Percentiles rank a stretch among this genome's conserved stretches.
phyloP scores from a whole-genome alignment of 2,888 invertebrate species.

The Drosophila testacea region DNA sequence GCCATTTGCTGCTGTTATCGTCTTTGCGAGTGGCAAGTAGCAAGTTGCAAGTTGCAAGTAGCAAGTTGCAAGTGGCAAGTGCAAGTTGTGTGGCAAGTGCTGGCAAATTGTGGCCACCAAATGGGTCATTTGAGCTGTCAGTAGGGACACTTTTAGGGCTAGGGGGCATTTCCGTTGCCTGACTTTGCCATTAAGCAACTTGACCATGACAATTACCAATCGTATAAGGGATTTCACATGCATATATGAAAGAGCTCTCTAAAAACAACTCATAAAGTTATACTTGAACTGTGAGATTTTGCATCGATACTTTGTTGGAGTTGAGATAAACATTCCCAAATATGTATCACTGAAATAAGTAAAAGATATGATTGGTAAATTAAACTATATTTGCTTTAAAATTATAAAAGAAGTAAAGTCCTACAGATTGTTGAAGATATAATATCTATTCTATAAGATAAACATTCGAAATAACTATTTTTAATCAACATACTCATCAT shows the following conservation, averaged over 20 bases:
- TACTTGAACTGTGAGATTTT: too few relatives aligned
- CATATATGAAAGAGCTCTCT: background rate
- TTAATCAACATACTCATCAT: too few relatives aligned
- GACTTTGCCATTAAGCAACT: slow-evolving; percentile 24
- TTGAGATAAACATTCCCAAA: too few relatives aligned
- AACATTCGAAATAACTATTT: too few relatives aligned
- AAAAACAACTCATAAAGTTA: background rate
- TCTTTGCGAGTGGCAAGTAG: background rate
- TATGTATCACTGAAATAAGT: too few relatives aligned
- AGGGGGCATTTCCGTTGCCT: slow-evolving; percentile 47
- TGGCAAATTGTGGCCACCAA: slow-evolving; percentile 60
- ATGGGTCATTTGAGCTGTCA: slow-evolving; percentile 61
- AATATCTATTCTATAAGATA: too few relatives aligned
- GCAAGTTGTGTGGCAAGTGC: slow-evolving; percentile 32
- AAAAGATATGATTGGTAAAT: too few relatives aligned
- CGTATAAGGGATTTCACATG: background rate
- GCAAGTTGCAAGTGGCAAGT: slow-evolving; percentile 11
- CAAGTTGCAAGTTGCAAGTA: background rate
- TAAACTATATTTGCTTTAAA: too few relatives aligned
- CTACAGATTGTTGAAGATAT: too few relatives aligned
- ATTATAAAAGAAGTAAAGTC: too few relatives aligned
- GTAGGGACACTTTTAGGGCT: slow-evolving; percentile 51
- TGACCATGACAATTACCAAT: slow-evolving; percentile 18
- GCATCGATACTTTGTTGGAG: too few relatives aligned
- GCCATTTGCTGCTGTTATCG: slow-evolving; percentile 36